Base-by-base conservation (phyloP, 2,888 invertebrate species). In the Laothoe populi region DNA sequence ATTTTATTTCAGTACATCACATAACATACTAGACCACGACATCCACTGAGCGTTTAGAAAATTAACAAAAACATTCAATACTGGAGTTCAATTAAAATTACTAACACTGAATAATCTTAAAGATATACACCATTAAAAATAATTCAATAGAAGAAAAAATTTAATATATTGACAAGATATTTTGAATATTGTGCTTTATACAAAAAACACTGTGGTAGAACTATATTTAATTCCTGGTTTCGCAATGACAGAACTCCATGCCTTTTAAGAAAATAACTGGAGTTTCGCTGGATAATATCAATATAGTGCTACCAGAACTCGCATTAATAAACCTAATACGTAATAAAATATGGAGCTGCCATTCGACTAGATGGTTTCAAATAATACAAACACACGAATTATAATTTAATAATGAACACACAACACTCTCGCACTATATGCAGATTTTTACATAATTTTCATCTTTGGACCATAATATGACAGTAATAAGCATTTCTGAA, bases 1-100 rank as follows among this genome's bases (percentile, higher is more conserved):
- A 66, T 74, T 77, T 78, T 83, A 83, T 81, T 83, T 82, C 83
- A 79, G 77, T 78, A 74, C 68, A 72, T 70, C 63, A 72, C 70
- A n/a, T n/a, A 61, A 53, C 46, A 49, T 53, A 53, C 53, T 53
- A 16, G 53, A 35, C 24, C 58, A 59, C 49, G 58, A 57, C 66
- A 35, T 60, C 23, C 35, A 13, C 61, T 60, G 58, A 13, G 60
- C 23, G 46, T 38, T 31, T 60, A 62, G 35, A 63, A 62, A 63
- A 64, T 65, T 53, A 65, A 67, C 66, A 70, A 69, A 65, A 67
- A 63, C 57, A 65, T 67, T 68, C 60, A 71, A 77, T 73, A 73
- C 70, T 68, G 71, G 48, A 69, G 67, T 69, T 60, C 60, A 59
- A 63, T 63, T 63, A 59, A 69, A 63, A 59, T 66, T 60, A 64